Evolutionary conservation across 2,888 invertebrate genomes (phyloP).

Genomic region (Melanotus villosus): DNA sequence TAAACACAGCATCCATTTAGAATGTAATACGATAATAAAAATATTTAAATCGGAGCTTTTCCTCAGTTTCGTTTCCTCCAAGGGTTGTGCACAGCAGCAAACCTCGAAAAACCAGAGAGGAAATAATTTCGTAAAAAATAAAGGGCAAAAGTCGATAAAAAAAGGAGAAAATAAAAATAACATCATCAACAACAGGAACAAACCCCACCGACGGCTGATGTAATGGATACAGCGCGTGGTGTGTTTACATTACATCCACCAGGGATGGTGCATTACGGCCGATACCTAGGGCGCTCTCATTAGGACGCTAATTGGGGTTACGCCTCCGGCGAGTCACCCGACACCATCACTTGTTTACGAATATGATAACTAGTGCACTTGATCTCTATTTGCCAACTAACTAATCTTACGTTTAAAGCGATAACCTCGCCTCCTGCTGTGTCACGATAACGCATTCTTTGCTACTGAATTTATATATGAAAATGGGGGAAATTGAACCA

Average conservation of each 20-base stretch:
- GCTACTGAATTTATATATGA: conserved; percentile 1
- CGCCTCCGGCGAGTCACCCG: conserved; percentile 41
- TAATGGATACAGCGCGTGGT: conserved; percentile 38
- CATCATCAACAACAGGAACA: background rate
- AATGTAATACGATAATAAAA: too few species aligned
- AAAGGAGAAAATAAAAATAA: background rate
- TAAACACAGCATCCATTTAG: too few species aligned
- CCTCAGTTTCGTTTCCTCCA: too few species aligned
- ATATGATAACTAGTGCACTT: conserved; percentile 43
- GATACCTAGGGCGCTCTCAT: conserved; percentile 44
- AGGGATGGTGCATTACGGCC: conserved; percentile 38
- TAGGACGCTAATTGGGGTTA: conserved; percentile 48
- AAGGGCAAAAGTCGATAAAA: conserved; percentile 9
- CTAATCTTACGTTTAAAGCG: conserved; percentile 32
- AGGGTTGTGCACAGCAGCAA: too few species aligned
- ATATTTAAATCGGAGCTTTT: too few species aligned
- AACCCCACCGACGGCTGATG: conserved; percentile 8
- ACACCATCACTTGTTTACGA: conserved; percentile 46
- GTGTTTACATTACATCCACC: conserved; percentile 40
- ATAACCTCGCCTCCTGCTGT: conserved; percentile 37
- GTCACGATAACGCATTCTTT: conserved; percentile 21
- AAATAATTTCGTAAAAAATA: background rate
- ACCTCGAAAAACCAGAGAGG: background rate
- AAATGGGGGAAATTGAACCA: background rate
- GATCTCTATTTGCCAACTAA: conserved; percentile 39